Base-by-base conservation (phyloP, 2,113 vertebrate species). In the Sus scrofa region DNA sequence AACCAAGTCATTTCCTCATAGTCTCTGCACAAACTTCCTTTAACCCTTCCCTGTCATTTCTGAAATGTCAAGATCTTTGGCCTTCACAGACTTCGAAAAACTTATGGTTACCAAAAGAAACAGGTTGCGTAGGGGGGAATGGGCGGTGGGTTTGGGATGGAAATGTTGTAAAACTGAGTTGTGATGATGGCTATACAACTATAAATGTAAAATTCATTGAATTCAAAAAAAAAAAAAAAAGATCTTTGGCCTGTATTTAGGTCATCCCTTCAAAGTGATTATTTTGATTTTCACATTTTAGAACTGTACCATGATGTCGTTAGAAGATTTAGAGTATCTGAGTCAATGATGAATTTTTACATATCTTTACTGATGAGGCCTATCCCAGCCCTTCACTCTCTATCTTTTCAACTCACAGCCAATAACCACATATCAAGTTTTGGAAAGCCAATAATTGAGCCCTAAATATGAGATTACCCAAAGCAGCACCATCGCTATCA, bases 271-370 rank as follows among this genome's bases (percentile, higher is more conserved):
- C 52, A 71, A 92, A 32, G 74, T 12, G 37, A 15, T n/a, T 82
- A 37, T 92, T 94, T 95, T 81, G 54, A 58, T 90, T 96, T 90
- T 85, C 18, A n/a, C 27, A 54, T 75, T 82, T 89, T 63, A 50
- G 26, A 90, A 39, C 26, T 32, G 4, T 63, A 34, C 86, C 20
- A 18, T 74, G 86, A 79, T 60, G 71, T 88, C 26, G 78, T 54
- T 44, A 44, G 58, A 65, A 56, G 24, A 67, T 82, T 71, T 94
- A 7, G 11, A 60, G 50, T 85, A 60, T 74, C 63, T 73, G 26
- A 91, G 26, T 71, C 83, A 82, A 60, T 86, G 15, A 88, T 77
- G 26, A 67, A 56, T 84, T n/a, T 90, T 74, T 74, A 81, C 60
- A 24, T 60, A 3, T 8, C 30, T 96, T 95, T 50, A 63, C 20